Conservation (phyloP, 2,113 vertebrate species). For the Tautogolabrus adspersus region DNA sequence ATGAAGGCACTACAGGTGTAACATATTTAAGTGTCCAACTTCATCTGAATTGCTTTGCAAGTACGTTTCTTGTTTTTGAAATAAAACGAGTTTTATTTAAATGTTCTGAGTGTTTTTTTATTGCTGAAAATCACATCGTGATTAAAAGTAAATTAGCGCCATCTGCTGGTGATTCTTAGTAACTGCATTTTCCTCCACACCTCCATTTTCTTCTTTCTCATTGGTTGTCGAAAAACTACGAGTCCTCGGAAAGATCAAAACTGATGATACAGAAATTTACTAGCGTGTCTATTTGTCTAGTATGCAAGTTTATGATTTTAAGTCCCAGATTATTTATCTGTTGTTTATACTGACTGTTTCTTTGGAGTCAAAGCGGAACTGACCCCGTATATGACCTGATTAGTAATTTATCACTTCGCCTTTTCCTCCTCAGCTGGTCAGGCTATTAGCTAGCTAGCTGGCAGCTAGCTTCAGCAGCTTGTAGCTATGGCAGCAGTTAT, state of each 20-base stretch:
- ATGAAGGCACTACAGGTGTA: no score
- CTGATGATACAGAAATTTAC: neutral
- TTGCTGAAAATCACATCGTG: neutral
- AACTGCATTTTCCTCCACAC: slow-evolving; percentile 51
- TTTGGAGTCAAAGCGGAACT: accelerated
- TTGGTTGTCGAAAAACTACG: slow-evolving; percentile 75
- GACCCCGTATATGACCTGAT: accelerated
- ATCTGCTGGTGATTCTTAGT: slow-evolving; percentile 1
- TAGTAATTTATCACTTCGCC: slow-evolving; percentile 16
- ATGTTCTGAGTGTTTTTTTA: neutral
- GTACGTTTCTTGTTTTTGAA: neutral
- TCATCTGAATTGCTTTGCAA: no score
- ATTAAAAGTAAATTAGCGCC: slow-evolving; percentile 6
- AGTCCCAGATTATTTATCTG: accelerated
- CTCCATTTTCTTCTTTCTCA: slow-evolving; percentile 51
- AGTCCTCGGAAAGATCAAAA: slow-evolving; percentile 43
- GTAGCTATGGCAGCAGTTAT: slow-evolving; percentile 81
- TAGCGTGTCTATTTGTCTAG: accelerated
- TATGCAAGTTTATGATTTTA: accelerated
- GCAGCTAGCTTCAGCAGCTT: slow-evolving; percentile 44
- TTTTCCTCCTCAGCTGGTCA: slow-evolving; percentile 8
- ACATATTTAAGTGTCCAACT: neutral
- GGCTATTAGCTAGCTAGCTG: slow-evolving; percentile 9
- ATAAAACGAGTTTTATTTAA: neutral
- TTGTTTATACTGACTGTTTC: accelerated